phyloP scores from a whole-genome alignment of 2,113 vertebrate genomes.

The Trematomus loennbergii region DNA sequence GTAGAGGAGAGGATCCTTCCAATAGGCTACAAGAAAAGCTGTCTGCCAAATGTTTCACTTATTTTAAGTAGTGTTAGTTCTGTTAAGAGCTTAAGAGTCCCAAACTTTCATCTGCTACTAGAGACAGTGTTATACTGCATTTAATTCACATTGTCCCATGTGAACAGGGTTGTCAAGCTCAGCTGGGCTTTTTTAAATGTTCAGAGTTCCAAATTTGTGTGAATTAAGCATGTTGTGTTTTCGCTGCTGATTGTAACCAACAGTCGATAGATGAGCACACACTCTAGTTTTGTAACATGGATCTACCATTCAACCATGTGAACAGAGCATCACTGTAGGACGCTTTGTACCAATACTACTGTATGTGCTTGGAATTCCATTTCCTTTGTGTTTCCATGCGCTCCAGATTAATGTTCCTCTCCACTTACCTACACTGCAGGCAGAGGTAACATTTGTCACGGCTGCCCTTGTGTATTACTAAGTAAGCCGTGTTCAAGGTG shows the following conservation, averaged over 20 bases:
- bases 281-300: too few species aligned
- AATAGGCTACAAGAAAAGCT: background rate
- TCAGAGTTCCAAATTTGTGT: too few species aligned
- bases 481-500: slow-evolving; percentile 30
- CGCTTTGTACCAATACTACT: background rate
- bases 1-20: background rate
- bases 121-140: background rate
- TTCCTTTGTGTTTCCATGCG: background rate
- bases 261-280: too few species aligned
- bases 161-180: background rate
- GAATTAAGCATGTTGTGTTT: too few species aligned
- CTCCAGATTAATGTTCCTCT: slow-evolving; percentile 30
- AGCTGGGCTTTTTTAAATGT: too few species aligned
- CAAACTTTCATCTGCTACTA: background rate
- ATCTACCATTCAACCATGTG: background rate
- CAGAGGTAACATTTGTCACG: slow-evolving; percentile 19
- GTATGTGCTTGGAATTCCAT: slow-evolving; percentile 4
- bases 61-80: background rate
- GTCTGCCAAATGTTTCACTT: background rate
- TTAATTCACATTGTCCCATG: background rate
- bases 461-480: slow-evolving; percentile 18
- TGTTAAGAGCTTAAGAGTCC: background rate
- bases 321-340: background rate
- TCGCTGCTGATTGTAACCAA: too few species aligned
- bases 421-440: background rate